These are phyloP conservation scores for Thysanoteuthis rhombus DNA, from an alignment of 2,888 invertebrate genomes.

Conservation along the genomic window DNA sequence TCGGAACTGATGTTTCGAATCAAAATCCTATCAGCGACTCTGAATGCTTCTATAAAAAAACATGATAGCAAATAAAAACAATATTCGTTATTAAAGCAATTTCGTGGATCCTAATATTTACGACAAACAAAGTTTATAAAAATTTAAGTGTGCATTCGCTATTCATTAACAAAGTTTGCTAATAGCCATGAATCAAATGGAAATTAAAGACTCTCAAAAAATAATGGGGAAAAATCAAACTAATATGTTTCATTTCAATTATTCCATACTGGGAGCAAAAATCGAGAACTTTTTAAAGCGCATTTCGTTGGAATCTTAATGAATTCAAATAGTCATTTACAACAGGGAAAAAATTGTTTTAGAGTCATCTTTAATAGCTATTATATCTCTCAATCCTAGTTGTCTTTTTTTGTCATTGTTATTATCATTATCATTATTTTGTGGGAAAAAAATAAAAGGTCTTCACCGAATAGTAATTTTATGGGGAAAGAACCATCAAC, in stretches of 20 bases:
- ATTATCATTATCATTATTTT: neutral
- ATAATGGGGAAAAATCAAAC: neutral
- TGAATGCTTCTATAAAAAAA: no score
- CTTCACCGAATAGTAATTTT: neutral
- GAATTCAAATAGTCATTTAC: slow-evolving; percentile 12
- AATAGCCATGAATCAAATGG: neutral
- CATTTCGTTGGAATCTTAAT: slow-evolving; percentile 12
- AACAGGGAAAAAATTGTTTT: neutral
- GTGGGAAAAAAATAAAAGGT: neutral
- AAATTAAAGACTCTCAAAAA: neutral
- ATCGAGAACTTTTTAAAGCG: neutral
- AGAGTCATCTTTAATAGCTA: neutral
- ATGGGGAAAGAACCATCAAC: neutral
- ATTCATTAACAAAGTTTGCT: neutral
- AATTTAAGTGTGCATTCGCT: neutral
- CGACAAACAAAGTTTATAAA: neutral
- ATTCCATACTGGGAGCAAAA: neutral
- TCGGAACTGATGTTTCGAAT: no score
- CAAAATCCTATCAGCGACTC: no score
- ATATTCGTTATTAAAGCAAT: neutral
- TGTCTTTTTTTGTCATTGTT: no score
- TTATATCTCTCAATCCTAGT: neutral
- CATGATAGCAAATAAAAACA: neutral
- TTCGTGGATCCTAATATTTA: neutral
- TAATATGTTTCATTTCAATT: neutral